Base-by-base conservation (phyloP, 1,140 invertebrate genomes). In the Drosophila orena region DNA sequence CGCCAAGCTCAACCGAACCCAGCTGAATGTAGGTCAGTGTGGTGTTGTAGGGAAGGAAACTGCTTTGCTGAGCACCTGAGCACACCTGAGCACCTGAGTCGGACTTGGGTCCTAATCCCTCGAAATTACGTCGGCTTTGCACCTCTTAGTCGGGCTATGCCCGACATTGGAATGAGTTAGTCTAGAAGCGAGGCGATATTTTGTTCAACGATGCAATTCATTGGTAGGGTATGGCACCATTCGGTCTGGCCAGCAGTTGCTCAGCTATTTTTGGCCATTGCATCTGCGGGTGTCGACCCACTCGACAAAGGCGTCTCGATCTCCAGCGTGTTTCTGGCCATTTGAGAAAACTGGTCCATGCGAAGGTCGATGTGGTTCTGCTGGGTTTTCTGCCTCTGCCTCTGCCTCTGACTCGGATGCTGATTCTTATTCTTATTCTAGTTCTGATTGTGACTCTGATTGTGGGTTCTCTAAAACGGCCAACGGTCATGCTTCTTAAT, bases 401-500 rank as follows among this genome's bases (percentile, higher is more conserved):
- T 49, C 42, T 8, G 38, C 15, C 50, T 62, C 30, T 30, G n/a
- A n/a, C 44, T 38, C 22, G 15, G 42, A 22, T 40, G 27, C 12
- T 22, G 12, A 38, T 38, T 38, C 11, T 38, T 12, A 14, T 38
- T 38, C 11, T 30, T 7, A 30, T 8, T 37, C 3, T 30, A 2
- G 8, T 30, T 30, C 30, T 30, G 30, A 30, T 30, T 12, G 37
- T 11, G 50, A 14, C 40, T 66, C 20, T 12, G 56, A 34, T 38
- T 62, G 53, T 66, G 62, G 46, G 57, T 37, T 68, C 58, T 68
- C 59, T 43, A 8, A 65, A 65, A 68, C 52, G 49, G 34, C 60
- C 53, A 77, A 42, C 42, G 43, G 65, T 60, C 78, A 77, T 68
- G 79, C 44, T 71, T 80, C 81, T 84, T 85, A 84, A 84, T 84